phyloP scores from a whole-genome alignment of 2,797 vertebrate species.

The Manis javanica region DNA sequence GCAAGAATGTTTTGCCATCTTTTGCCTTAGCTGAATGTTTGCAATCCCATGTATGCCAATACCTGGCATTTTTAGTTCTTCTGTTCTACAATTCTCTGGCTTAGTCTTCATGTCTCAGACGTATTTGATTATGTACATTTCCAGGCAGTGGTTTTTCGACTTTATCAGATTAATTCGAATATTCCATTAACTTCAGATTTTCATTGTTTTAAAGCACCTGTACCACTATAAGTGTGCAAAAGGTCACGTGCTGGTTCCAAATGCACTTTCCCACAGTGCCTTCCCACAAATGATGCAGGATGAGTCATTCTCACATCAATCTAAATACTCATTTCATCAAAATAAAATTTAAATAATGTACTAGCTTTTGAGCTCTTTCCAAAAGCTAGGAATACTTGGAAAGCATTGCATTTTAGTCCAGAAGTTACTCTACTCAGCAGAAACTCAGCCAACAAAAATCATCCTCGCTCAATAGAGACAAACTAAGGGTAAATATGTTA shows the following conservation, averaged over 20 bases:
- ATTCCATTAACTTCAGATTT: neutral
- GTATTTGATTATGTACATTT: neutral
- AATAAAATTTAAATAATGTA: constrained; percentile 52
- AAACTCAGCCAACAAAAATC: constrained; percentile 48
- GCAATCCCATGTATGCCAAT: neutral
- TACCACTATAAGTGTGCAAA: neutral
- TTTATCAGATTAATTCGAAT: neutral
- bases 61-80: neutral
- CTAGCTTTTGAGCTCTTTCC: neutral
- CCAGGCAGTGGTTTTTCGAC: neutral
- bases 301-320: neutral
- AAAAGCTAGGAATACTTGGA: constrained; percentile 7
- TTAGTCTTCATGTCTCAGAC: neutral
- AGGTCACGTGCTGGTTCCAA: neutral
- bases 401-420: constrained; percentile 29
- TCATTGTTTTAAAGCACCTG: neutral
- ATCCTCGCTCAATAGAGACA: constrained; percentile 13
- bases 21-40: neutral
- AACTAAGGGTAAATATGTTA: neutral
- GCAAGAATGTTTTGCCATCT: too few relatives aligned
- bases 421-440: constrained; percentile 29
- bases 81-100: neutral
- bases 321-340: constrained; percentile 11
- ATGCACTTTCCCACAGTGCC: neutral
- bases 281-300: neutral